Conservation (phyloP, 2,888 invertebrate species). For the Pachymerium ferrugineum region DNA sequence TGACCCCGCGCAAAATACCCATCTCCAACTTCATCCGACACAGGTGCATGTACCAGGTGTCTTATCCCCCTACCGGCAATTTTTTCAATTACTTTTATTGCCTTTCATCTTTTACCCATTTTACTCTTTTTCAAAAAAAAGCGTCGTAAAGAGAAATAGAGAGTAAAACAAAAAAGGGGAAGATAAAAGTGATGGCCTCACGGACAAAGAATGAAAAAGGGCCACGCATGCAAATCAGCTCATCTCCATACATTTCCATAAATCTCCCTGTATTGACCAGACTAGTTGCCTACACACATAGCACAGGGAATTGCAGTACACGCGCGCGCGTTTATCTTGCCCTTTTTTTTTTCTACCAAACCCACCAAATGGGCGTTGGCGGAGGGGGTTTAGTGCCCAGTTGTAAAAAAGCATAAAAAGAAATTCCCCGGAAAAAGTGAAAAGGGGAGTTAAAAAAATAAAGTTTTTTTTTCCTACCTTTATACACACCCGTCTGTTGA, state of each 20-base stretch:
- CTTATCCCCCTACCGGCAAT: no score
- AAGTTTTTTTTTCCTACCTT: no score
- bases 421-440: no score
- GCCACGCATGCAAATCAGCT: constrained; percentile 31
- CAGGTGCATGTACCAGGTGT: not conserved
- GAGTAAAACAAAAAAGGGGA: not conserved
- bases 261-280: constrained; percentile 23
- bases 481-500: no score
- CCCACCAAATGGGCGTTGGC: not conserved
- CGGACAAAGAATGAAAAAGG: not conserved
- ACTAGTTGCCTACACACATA: not conserved
- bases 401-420: not conserved
- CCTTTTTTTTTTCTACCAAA: not conserved
- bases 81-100: constrained; percentile 12
- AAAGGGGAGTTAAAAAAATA: no score
- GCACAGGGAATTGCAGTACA: not conserved
- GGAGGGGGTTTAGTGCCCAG: constrained; percentile 1
- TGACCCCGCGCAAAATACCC: not conserved
- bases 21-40: not conserved
- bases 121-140: not conserved
- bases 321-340: constrained; percentile 2
- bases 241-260: constrained; percentile 33
- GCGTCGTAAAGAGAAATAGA: constrained; percentile 14
- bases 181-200: constrained; percentile 17
- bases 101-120: not conserved